phyloP scores from a whole-genome alignment of 2,888 invertebrate genomes.

The Melinaea menophilus region DNA sequence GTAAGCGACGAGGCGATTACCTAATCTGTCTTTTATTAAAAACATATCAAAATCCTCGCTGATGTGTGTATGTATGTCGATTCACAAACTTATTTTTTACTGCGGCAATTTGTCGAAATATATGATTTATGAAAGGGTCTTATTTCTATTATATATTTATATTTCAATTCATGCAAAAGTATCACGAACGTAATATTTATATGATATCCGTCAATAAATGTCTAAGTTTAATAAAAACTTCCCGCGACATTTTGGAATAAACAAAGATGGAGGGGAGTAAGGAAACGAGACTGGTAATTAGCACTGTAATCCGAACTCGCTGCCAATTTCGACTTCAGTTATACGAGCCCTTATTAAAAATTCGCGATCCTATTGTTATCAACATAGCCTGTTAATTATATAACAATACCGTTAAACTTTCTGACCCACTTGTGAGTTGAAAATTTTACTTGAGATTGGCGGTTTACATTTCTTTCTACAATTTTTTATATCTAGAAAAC shows the following conservation, averaged over 20 bases:
- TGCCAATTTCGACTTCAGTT: constrained; percentile 40
- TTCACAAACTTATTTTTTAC: constrained; percentile 27
- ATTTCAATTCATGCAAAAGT: not conserved
- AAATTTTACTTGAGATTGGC: not conserved
- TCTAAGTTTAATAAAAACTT: too few species aligned
- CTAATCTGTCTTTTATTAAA: constrained; percentile 73
- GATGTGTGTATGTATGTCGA: constrained; percentile 32
- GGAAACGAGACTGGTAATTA: constrained; percentile 66
- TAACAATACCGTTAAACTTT: constrained; percentile 34
- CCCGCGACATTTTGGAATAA: too few species aligned
- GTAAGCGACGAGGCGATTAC: constrained; percentile 62
- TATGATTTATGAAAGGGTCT: constrained; percentile 19
- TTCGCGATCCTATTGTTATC: constrained; percentile 53
- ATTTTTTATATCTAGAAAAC: too few species aligned
- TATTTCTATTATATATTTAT: constrained; percentile 30
- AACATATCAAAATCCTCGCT: constrained; percentile 51
- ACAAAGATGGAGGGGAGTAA: constrained; percentile 2
- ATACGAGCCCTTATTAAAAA: constrained; percentile 59
- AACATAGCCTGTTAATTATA: constrained; percentile 46
- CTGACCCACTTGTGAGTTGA: constrained; percentile 15
- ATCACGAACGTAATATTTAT: too few species aligned
- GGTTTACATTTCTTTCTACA: not conserved
- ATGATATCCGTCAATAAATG: too few species aligned
- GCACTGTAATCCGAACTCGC: constrained; percentile 63
- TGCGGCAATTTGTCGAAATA: constrained; percentile 26